phyloP scores from a whole-genome alignment of 2,797 vertebrate species.

The Sebastes oblongus region DNA sequence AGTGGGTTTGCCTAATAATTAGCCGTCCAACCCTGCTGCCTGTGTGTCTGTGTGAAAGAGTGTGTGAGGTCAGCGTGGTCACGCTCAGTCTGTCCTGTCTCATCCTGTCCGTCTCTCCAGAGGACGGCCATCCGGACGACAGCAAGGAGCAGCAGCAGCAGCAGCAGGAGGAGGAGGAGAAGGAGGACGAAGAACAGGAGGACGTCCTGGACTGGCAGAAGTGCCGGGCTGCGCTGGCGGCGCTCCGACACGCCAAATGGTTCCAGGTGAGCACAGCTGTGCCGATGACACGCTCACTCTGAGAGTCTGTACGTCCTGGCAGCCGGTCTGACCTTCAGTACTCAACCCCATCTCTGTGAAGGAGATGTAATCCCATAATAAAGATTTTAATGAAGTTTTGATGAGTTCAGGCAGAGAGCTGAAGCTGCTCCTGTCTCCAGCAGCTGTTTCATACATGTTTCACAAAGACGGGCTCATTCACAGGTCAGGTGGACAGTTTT shows the following conservation, averaged over 20 bases:
- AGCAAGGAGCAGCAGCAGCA: conserved; percentile 52
- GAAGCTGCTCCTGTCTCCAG: background rate
- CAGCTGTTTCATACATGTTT: background rate
- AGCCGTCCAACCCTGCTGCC: conserved; percentile 59
- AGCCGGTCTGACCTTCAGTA: background rate
- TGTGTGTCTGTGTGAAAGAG: conserved; percentile 40
- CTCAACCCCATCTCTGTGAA: background rate
- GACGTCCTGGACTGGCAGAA: conserved; percentile 91
- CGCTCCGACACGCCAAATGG: conserved; percentile 94
- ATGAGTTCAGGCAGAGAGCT: background rate
- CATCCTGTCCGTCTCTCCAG: conserved; percentile 85
- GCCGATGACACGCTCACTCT: background rate
- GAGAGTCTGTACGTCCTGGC: too few relatives aligned
- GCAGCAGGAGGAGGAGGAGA: background rate
- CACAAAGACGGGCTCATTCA: background rate
- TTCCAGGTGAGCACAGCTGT: conserved; percentile 90
- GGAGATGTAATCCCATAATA: background rate
- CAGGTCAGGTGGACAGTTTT: background rate
- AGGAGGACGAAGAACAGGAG: conserved; percentile 45
- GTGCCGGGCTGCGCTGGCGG: conserved; percentile 91
- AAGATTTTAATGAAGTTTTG: background rate
- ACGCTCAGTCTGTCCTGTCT: conserved; percentile 81
- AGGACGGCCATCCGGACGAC: conserved; percentile 85
- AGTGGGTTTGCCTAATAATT: conserved; percentile 67
- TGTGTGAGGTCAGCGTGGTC: conserved; percentile 80